Evolutionary conservation across 2,888 invertebrate species (phyloP).

Genomic region (Napeogenes sylphis): DNA sequence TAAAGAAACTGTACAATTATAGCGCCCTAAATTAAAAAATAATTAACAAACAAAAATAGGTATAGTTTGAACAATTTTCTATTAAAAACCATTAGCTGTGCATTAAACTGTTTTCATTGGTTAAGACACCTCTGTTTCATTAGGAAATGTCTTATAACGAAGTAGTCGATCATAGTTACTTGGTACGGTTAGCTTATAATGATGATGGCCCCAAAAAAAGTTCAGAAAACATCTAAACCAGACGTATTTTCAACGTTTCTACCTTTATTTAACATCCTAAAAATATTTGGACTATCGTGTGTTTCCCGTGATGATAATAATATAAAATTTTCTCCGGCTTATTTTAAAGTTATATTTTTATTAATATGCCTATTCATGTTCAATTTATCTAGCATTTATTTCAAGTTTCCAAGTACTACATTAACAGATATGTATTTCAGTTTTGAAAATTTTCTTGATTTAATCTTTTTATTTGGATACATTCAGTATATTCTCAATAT

Average conservation of each 20-base stretch:
- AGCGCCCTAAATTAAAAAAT: too few species aligned
- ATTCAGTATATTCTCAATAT: slow-evolving; percentile 26
- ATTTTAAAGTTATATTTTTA: slow-evolving; percentile 8
- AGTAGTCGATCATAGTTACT: too few species aligned
- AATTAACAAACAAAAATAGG: too few species aligned
- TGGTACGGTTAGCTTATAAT: not conserved
- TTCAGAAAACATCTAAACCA: not conserved
- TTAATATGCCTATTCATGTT: slow-evolving; percentile 3
- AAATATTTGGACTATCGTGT: slow-evolving; percentile 20
- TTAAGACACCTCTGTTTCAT: too few species aligned
- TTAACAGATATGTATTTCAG: slow-evolving; percentile 2
- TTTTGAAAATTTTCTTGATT: not conserved
- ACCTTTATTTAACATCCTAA: slow-evolving; percentile 12
- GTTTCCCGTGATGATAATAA: slow-evolving; percentile 12
- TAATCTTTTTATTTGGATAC: slow-evolving; percentile 23
- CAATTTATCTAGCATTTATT: slow-evolving; percentile 12
- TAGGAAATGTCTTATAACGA: too few species aligned
- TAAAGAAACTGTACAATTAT: too few species aligned
- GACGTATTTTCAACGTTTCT: slow-evolving; percentile 17
- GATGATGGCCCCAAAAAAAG: slow-evolving; percentile 7
- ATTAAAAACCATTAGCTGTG: too few species aligned
- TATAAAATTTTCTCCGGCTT: slow-evolving; percentile 13
- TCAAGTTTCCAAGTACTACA: slow-evolving; percentile 11
- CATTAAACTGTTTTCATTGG: too few species aligned
- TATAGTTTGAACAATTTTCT: too few species aligned